A percentile compares a stretch with the other conserved stretches of the same genome.
phyloP scores from a whole-genome alignment of 2,888 invertebrate genomes.

The Anthrax anthrax region DNA sequence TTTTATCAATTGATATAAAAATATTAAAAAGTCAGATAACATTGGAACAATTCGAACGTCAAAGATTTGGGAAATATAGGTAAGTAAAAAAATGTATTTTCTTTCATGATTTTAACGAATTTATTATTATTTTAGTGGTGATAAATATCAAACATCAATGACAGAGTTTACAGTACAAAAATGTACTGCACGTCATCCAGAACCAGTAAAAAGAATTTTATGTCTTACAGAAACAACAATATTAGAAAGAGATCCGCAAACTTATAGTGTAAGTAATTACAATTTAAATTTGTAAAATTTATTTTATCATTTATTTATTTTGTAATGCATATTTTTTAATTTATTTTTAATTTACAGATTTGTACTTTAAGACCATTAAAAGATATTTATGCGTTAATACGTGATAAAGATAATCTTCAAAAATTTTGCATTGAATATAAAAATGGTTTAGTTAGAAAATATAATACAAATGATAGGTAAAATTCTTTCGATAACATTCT shows the following conservation, averaged over 20 bases:
- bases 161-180: slow-evolving; percentile 96
- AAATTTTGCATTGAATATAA: slow-evolving; percentile 88
- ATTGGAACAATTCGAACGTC: slow-evolving; percentile 70
- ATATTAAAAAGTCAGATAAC: slow-evolving; percentile 70
- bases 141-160: slow-evolving; percentile 90
- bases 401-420: slow-evolving; percentile 84
- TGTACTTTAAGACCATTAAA: slow-evolving; percentile 69
- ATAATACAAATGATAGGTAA: slow-evolving; percentile 82
- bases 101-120: neutral
- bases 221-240: slow-evolving; percentile 93
- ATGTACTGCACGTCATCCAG: slow-evolving; percentile 64
- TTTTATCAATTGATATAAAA: slow-evolving; percentile 71
- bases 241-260: slow-evolving; percentile 91
- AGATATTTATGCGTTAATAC: slow-evolving; percentile 81
- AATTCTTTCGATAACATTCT: too few species aligned
- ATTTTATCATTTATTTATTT: neutral
- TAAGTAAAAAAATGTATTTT: slow-evolving; percentile 24
- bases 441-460: slow-evolving; percentile 76
- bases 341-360: slow-evolving; percentile 26
- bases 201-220: slow-evolving; percentile 73
- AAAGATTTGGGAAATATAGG: slow-evolving; percentile 88
- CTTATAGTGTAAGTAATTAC: slow-evolving; percentile 60
- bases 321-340: neutral
- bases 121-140: slow-evolving; percentile 50
- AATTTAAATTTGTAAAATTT: too few species aligned